Evolutionary conservation across 2,113 vertebrate species (phyloP), one percentile per base, ranked within the genome.

Genomic region (Oreochromis niloticus): DNA sequence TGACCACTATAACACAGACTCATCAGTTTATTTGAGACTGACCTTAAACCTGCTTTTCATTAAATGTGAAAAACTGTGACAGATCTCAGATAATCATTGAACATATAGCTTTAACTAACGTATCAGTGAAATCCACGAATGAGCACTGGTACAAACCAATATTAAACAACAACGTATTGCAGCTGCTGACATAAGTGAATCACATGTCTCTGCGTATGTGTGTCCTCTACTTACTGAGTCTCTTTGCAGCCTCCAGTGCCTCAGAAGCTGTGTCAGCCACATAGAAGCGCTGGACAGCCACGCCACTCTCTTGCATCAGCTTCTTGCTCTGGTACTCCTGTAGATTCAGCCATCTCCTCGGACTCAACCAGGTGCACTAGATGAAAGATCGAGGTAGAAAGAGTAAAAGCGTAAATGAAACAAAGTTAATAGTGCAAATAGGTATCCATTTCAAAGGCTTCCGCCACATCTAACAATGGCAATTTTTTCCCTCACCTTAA

Each of bases 291-390:
- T 99, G 99, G 90, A 99, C 98, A 48, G 97, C 94, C 90, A 99
- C 98, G 10, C 99, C 98, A 1, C 97, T 96, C 90, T 99, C 98
- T 90, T 97, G 97, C 99, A 99, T 99, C 94, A 99, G 96, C 96
- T 98, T 98, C 96, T 99, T 99, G 97, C 98, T 99, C 96, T 99
- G 98, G 96, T 99, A 99, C 93, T 99, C 99, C 90, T 99, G 98
- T 79, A 99, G 97, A 95, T 99, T 99, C 94, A 99, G 97, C 98
- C 98, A 99, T 97, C 99, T 97, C 96, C 97, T 97, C 66, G 97
- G 94, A 91, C 93, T 97, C 94, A 97, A 93, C 12, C 97, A 97
- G 90, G 94, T 87, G 86, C 94, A 85, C 98, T 99, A 91, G 79
- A 43, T 43, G 39, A 8, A 56, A 39, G 43, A 30, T 39, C 3